Evolutionary conservation across 2,888 invertebrate genomes (phyloP), one percentile per base, ranked within the genome.

Genomic region (Heliconius erato): DNA sequence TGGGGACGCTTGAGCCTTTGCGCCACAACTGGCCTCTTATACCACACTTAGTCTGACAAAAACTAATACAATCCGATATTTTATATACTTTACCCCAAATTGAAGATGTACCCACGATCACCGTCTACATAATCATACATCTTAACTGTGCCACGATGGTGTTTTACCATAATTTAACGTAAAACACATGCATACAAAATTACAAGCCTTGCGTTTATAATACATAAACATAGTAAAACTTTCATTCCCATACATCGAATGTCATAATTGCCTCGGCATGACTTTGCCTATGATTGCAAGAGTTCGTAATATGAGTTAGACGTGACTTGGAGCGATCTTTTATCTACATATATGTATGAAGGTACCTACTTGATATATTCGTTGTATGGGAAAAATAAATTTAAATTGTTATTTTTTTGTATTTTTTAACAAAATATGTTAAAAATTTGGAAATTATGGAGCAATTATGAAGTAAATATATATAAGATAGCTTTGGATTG

Each of bases 261-360:
- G 26, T 44, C 72, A 44, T 72, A 72, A 72, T 72, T 72, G 72
- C 72, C 72, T 49, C 72, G 72, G 72, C 72, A 72, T 72, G 72
- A 72, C 72, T 72, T 72, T 49, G 44, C 71, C 72, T 72, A 26
- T 72, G 72, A 72, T 72, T 72, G 72, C 72, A 26, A 72, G 72
- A 72, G 72, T 49, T 72, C 72, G 19, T 54, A 54, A 54, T 72
- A 72, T 72, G 72, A 72, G 72, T 72, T 44, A 72, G 72, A 72
- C 72, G 72, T 72, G 72, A 72, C 72, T 72, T 49, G 72, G 44
- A 72, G 26, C 72, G 74, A 59, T 76, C 54, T 76, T 59, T n/a
- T 76, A 19, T 76, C 54, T 76, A 63, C 32, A 19, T 63, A n/a
- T n/a, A 7, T 63, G 23, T 54, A 59, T 12, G 1, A 12, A 65